A percentile compares a stretch with the other conserved stretches of the same genome.
phyloP scores from a whole-genome alignment of 1,140 invertebrate species.

The Drosophila nebulosa region DNA sequence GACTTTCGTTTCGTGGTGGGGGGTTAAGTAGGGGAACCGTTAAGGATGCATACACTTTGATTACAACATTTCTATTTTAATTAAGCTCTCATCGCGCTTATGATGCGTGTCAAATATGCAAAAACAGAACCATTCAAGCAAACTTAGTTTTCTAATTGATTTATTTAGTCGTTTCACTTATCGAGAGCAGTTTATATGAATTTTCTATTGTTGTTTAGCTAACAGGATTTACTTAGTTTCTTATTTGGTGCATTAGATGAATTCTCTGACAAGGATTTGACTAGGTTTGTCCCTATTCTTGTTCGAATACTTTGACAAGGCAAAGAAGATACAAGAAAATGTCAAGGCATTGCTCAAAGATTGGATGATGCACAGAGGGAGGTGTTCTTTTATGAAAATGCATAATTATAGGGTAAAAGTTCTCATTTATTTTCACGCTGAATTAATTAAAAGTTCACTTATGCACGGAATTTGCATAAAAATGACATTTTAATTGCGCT shows the following conservation, averaged over 20 bases:
- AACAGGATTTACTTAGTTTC: slow-evolving; percentile 21
- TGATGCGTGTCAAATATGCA: slow-evolving; percentile 7
- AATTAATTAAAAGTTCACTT: slow-evolving; percentile 80
- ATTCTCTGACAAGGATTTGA: neutral
- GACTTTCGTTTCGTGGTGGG: neutral
- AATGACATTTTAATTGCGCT: slow-evolving; percentile 79
- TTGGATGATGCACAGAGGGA: neutral
- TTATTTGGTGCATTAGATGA: neutral
- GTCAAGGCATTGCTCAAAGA: neutral
- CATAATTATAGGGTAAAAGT: slow-evolving; percentile 67
- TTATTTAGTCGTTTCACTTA: neutral
- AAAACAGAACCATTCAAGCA: slow-evolving; percentile 4
- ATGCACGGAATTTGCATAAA: slow-evolving; percentile 78
- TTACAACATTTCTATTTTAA: slow-evolving; percentile 59
- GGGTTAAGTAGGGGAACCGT: neutral
- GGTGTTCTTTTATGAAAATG: slow-evolving; percentile 10
- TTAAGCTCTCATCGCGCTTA: slow-evolving; percentile 48
- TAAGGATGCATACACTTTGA: slow-evolving; percentile 15
- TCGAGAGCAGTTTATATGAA: too few species aligned
- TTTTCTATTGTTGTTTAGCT: slow-evolving; percentile 3
- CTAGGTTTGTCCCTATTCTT: neutral
- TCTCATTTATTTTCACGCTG: slow-evolving; percentile 74
- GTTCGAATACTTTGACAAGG: neutral
- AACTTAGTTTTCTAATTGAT: neutral
- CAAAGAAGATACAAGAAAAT: neutral